A percentile compares a stretch with the other conserved stretches of the same genome.
phyloP scores from a whole-genome alignment of 1,140 invertebrate genomes.

The Eufriesea mexicana region DNA sequence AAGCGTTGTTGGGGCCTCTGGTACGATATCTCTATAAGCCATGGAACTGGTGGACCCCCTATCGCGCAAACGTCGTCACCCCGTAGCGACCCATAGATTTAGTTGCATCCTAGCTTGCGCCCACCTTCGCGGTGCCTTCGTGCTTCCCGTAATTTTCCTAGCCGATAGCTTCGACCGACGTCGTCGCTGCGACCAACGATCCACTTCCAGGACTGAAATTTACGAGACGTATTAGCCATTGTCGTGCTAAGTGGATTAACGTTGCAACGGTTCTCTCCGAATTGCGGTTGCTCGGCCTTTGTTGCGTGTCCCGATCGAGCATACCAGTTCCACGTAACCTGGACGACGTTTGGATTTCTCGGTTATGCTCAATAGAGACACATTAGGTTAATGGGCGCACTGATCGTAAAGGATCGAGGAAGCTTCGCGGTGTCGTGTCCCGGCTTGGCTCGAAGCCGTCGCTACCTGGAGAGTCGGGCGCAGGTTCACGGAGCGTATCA shows the following conservation, averaged over 20 bases:
- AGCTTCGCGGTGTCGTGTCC: fast-evolving
- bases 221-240: not conserved
- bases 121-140: conserved; percentile 47
- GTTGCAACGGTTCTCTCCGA: not conserved
- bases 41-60: conserved; percentile 65
- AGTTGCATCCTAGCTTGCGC: conserved; percentile 67
- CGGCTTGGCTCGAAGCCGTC: conserved; percentile 36
- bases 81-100: conserved; percentile 76
- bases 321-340: not conserved
- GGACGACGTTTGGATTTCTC: not conserved
- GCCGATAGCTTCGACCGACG: conserved; percentile 30
- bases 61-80: conserved; percentile 79
- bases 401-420: not conserved
- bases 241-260: conserved; percentile 2
- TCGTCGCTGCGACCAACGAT: not conserved
- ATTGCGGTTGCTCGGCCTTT: too few relatives aligned
- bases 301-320: not conserved
- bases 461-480: conserved; percentile 11
- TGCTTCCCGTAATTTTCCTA: conserved; percentile 15
- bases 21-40: conserved; percentile 77
- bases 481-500: conserved; percentile 52
- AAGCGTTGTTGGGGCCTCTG: conserved; percentile 55
- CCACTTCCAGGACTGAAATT: too few relatives aligned
- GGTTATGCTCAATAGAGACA: not conserved
- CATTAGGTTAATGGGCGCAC: not conserved